Base-by-base conservation (phyloP, 2,797 vertebrate genomes). In the Ptychobarbus kaznakovi region DNA sequence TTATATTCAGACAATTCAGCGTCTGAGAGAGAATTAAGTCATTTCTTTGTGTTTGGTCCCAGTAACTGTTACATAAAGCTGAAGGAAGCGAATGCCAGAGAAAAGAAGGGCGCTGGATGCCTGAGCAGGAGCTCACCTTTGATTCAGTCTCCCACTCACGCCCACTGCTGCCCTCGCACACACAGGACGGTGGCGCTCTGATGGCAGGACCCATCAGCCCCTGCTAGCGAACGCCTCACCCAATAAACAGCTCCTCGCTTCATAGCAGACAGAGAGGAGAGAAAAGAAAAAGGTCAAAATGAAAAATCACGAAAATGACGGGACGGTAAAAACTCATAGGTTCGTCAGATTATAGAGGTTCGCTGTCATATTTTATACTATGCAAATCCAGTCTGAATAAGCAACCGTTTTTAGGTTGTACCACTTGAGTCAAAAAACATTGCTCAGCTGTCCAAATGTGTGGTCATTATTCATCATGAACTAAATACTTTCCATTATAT, bases 101-200 rank as follows among this genome's bases (percentile, higher is more conserved):
- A 79, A 78, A 75, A 79, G 75, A 81, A 56, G 74, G 68, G 58
- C 56, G 74, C 75, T 84, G 35, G 68, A 79, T 70, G 70, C 49
- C 82, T 79, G 81, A 84, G 84, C 82, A 66, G 73, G 68, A 80
- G 69, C 84, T 89, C 87, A 87, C 87, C 89, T 89, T 88, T 87
- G 86, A 88, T 86, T 73, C 28, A 78, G 76, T 89, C 87, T 89
- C 89, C 90, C 88, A 90, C 89, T 82, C 90, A 88, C 88, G 80
- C 87, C 84, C 85, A 90, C 86, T 40, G 58, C 72, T 58, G 66
- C 44, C 76, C 84, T 66, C 74, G 74, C 28, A 86, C 80, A 87
- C 82, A 20, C 56, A 81, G 51, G 63, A 78, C 77, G 49, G 35
- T 65, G 82, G 46, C 10, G 9, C 40, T 70, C 51, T 82, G 85